These are phyloP conservation scores for Brenthis ino DNA, from an alignment of 2,888 invertebrate genomes.

Conservation along the genomic window DNA sequence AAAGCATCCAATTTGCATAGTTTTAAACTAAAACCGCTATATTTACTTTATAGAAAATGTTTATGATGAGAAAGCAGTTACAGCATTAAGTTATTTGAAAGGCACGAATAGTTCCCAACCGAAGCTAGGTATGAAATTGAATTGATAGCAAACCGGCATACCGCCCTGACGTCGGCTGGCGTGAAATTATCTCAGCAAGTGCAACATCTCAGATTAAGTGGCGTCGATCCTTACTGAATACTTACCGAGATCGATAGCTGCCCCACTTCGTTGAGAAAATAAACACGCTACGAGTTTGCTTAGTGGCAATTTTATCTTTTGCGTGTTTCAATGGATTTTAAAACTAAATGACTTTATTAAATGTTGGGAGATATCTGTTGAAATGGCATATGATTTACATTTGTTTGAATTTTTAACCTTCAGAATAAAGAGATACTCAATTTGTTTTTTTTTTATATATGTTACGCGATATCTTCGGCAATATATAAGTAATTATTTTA, in stretches of 20 bases:
- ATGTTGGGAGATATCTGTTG: too few species aligned
- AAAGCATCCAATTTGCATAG: not conserved
- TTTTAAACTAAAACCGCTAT: slow-evolving; percentile 7
- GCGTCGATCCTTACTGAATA: slow-evolving; percentile 55
- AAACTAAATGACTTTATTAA: slow-evolving; percentile 10
- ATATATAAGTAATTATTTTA: not conserved
- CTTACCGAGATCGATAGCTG: slow-evolving; percentile 54
- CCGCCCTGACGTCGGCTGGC: slow-evolving; percentile 49
- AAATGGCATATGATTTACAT: too few species aligned
- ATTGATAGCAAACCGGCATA: slow-evolving; percentile 56
- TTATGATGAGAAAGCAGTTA: slow-evolving; percentile 26
- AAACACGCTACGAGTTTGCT: slow-evolving; percentile 42
- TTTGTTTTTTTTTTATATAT: too few species aligned
- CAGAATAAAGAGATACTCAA: too few species aligned
- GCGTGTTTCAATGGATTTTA: slow-evolving; percentile 16
- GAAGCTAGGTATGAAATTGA: slow-evolving; percentile 66
- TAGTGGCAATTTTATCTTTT: slow-evolving; percentile 19
- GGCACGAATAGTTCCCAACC: slow-evolving; percentile 40
- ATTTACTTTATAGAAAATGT: slow-evolving; percentile 9
- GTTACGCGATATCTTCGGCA: not conserved
- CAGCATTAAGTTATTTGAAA: slow-evolving; percentile 34
- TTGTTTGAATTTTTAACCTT: too few species aligned
- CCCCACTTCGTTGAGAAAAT: slow-evolving; percentile 57
- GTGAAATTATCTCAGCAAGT: slow-evolving; percentile 68
- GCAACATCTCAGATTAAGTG: slow-evolving; percentile 69